These are phyloP conservation scores for Pycnonotus jocosus DNA, from an alignment of 2,113 vertebrate genomes.

Conservation along the genomic window DNA sequence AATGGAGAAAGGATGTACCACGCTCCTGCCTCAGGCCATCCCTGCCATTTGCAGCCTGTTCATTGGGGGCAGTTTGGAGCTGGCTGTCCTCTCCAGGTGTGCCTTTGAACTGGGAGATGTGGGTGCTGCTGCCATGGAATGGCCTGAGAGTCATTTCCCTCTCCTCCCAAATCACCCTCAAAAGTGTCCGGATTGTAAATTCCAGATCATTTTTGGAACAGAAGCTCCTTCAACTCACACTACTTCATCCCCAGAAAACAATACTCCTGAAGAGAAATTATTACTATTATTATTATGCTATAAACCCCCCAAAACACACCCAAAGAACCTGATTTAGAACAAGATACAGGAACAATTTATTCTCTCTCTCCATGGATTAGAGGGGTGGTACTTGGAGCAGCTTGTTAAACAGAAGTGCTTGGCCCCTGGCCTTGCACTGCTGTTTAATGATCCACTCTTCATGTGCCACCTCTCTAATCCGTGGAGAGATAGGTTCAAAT, in stretches of 20 bases:
- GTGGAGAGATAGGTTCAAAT: conserved; percentile 78
- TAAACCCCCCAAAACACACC: neutral
- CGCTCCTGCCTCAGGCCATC: neutral
- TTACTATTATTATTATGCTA: neutral
- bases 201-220: neutral
- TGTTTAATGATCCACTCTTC: conserved; percentile 80
- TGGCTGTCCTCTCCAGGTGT: neutral
- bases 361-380: conserved; percentile 71
- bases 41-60: rapidly evolving
- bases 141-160: neutral
- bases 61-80: too few species aligned
- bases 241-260: neutral
- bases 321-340: conserved; percentile 61
- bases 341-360: conserved; percentile 70
- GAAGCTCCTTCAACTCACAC: neutral
- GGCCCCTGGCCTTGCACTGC: conserved; percentile 75
- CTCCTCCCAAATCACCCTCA: rapidly evolving
- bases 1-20: neutral
- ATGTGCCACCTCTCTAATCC: conserved; percentile 79
- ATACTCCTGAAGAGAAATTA: neutral
- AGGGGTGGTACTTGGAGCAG: conserved; percentile 77
- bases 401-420: conserved; percentile 81
- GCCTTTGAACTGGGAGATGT: neutral
- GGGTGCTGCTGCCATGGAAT: rapidly evolving
- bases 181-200: neutral